A percentile compares a stretch with the other conserved stretches of the same genome.
These are phyloP conservation scores for Heliconius ethilla DNA, from an alignment of 2,888 invertebrate species.

Conservation along the genomic window DNA sequence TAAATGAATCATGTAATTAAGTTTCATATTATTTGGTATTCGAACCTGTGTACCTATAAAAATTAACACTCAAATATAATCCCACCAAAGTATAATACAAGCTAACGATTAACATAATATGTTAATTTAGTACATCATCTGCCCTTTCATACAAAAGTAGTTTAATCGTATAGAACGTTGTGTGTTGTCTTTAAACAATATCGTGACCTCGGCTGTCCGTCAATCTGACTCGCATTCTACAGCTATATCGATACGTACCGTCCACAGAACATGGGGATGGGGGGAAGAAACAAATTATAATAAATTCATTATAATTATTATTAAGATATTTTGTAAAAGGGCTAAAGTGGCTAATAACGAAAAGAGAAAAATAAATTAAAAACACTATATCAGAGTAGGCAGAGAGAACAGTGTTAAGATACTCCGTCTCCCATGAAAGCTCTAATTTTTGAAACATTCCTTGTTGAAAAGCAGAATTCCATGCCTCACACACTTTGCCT, in stretches of 20 bases:
- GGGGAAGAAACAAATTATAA: not conserved
- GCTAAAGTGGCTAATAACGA: no score
- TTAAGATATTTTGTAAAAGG: no score
- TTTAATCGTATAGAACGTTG: constrained; percentile 34
- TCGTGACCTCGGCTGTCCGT: constrained; percentile 59
- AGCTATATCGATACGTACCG: constrained; percentile 37
- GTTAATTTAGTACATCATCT: constrained; percentile 20
- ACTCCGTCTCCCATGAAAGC: not conserved
- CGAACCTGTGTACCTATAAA: not conserved
- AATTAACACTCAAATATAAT: not conserved
- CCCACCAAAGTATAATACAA: not conserved
- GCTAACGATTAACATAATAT: constrained; percentile 15
- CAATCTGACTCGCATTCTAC: constrained; percentile 50
- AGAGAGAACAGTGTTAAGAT: not conserved
- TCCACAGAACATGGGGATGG: not conserved
- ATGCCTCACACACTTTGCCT: no score
- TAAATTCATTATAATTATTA: not conserved
- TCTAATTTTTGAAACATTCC: no score
- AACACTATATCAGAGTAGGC: not conserved
- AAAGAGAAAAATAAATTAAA: no score
- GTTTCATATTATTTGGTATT: not conserved
- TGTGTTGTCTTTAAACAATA: constrained; percentile 39
- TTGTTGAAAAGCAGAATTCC: no score
- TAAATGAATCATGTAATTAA: not conserved
- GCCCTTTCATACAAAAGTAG: constrained; percentile 11